Conservation (phyloP, 2,888 invertebrate genomes). For the Drosophila demipolita region DNA sequence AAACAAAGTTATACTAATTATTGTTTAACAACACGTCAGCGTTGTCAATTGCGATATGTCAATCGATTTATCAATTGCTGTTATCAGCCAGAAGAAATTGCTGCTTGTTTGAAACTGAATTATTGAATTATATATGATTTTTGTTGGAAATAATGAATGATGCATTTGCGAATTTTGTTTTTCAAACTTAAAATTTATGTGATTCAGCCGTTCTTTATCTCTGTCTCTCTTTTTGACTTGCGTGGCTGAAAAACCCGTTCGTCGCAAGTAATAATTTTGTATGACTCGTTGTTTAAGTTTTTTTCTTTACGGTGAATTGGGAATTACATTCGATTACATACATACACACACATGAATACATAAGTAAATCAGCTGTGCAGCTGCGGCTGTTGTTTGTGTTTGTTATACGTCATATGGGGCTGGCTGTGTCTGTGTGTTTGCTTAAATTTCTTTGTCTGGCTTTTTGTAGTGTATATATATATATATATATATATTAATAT, state of each 20-base stretch:
- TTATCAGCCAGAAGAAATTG: slow-evolving; percentile 18
- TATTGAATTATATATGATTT: not conserved
- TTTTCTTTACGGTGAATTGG: slow-evolving; percentile 26
- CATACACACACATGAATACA: slow-evolving; percentile 9
- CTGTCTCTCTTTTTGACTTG: not conserved
- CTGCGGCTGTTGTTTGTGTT: slow-evolving; percentile 27
- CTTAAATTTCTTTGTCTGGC: slow-evolving; percentile 51
- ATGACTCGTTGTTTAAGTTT: slow-evolving; percentile 23
- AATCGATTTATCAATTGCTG: not conserved
- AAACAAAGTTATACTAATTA: not conserved
- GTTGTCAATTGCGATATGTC: not conserved
- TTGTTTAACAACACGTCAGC: slow-evolving; percentile 7
- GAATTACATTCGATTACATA: slow-evolving; percentile 30
- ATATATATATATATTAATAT: slow-evolving; percentile 5
- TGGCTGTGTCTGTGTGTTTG: slow-evolving; percentile 12
- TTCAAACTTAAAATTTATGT: not conserved
- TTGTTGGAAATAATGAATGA: slow-evolving; percentile 1
- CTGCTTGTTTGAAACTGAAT: slow-evolving; percentile 2
- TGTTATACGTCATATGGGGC: not conserved
- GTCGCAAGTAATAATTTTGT: slow-evolving; percentile 31
- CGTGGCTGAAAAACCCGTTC: slow-evolving; percentile 40
- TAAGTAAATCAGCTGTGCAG: slow-evolving; percentile 57
- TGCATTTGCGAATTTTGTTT: slow-evolving; percentile 1
- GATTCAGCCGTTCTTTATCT: slow-evolving; percentile 2
- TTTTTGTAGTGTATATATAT: slow-evolving; percentile 28